A percentile compares a stretch with the other conserved stretches of the same genome.
phyloP scores from a whole-genome alignment of 2,888 invertebrate species.

The Apantesis nais region DNA sequence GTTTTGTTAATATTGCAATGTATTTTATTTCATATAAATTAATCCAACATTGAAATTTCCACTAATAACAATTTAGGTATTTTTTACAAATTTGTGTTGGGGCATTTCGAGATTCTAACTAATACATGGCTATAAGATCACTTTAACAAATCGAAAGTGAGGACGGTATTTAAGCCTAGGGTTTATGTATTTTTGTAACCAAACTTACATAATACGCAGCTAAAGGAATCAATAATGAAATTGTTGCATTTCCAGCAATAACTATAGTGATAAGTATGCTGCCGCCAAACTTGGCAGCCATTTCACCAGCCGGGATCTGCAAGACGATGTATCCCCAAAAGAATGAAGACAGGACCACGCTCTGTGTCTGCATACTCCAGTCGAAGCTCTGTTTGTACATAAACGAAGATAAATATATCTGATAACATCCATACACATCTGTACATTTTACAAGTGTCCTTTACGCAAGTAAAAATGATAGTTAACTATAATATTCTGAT shows the following conservation, averaged over 20 bases:
- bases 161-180: too few relatives aligned
- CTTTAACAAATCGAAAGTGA: too few relatives aligned
- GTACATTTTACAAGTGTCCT: neutral
- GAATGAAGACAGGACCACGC: conserved; percentile 79
- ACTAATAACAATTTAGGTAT: too few relatives aligned
- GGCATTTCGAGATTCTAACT: too few relatives aligned
- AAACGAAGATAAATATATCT: neutral
- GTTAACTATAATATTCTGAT: neutral
- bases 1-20: too few relatives aligned
- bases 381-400: conserved; percentile 58
- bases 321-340: conserved; percentile 88
- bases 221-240: conserved; percentile 47
- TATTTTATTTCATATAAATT: too few relatives aligned
- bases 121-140: too few relatives aligned
- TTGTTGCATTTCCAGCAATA: conserved; percentile 65
- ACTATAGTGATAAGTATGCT: conserved; percentile 82
- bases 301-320: conserved; percentile 87
- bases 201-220: conserved; percentile 49
- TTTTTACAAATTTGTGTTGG: too few relatives aligned
- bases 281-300: conserved; percentile 89
- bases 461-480: too few relatives aligned
- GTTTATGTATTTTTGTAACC: neutral
- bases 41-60: too few relatives aligned
- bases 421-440: neutral
- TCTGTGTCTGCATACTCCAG: conserved; percentile 78